A percentile compares a stretch with the other conserved stretches of the same genome.
Conservation (phyloP, 2,888 invertebrate species). For the Sarcophaga rosellei region DNA sequence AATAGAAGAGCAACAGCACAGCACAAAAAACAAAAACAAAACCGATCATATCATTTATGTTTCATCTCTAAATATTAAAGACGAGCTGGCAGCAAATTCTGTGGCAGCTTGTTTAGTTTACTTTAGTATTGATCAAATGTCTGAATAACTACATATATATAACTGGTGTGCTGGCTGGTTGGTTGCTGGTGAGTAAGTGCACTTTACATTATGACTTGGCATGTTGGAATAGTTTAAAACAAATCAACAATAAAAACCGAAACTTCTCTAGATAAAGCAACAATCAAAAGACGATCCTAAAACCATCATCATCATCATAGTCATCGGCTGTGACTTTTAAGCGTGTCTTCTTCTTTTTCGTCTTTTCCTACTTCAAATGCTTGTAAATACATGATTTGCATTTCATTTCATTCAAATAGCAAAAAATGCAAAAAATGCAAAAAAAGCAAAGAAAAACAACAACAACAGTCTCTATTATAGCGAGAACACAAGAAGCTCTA, state of each 20-base stretch:
- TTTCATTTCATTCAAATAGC: conserved; percentile 54
- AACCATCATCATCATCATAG: conserved; percentile 14
- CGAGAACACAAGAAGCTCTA: conserved; percentile 52
- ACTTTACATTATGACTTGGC: conserved; percentile 66
- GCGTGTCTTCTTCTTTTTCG: conserved; percentile 14
- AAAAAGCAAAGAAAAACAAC: conserved; percentile 10
- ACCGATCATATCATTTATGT: conserved; percentile 65
- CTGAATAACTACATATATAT: neutral
- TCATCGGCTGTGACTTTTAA: conserved; percentile 8
- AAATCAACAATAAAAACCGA: conserved; percentile 37
- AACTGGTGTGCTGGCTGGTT: neutral
- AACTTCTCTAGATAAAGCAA: conserved; percentile 12
- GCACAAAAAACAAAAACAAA: conserved; percentile 13
- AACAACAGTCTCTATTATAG: no score
- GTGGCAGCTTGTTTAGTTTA: no score
- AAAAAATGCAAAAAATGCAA: conserved; percentile 18
- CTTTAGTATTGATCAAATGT: neutral
- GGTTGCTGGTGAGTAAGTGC: conserved; percentile 32
- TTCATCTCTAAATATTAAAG: conserved; percentile 51
- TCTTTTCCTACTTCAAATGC: conserved; percentile 26
- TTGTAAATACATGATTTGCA: conserved; percentile 63
- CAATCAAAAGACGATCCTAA: conserved; percentile 8
- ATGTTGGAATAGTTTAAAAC: conserved; percentile 49
- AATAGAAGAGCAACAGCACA: neutral
- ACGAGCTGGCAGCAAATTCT: neutral